Base-by-base conservation (phyloP, 2,888 invertebrate genomes). In the Zaprionus obscuricornis region DNA sequence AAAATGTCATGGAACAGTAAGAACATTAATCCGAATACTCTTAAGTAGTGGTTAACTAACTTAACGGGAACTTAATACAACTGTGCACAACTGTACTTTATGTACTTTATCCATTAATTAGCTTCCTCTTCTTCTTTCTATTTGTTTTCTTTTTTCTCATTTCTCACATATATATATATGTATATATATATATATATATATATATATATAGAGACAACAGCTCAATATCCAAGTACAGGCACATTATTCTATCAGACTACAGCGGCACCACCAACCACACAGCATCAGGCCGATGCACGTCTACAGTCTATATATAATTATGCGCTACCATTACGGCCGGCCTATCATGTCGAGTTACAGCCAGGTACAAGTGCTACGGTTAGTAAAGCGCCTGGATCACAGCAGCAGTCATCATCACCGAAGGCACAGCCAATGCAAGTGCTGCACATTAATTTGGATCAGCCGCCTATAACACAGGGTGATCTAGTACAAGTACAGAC, bases 1-100 rank as follows among this genome's bases (percentile, higher is more conserved):
- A 94, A 95, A 88, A 95, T 96, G 87, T 93, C 96, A 77, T 96
- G 96, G 95, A 95, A 95, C 92, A 95, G 96, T 95, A 92, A 95
- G 94, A 70, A 63, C 42, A 56, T 59, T 49, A 47, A 46, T 66
- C 55, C n/a, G n/a, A 47, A 42, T 58, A 27, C 7, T 31, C 58
- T 11, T 36, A 65, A 60, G 47, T 56, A 65, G 68, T 60, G 55
- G n/a, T n/a, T n/a, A n/a, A n/a, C n/a, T n/a, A n/a, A n/a, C n/a
- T n/a, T n/a, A n/a, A n/a, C n/a, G n/a, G n/a, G n/a, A 52, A 49
- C 36, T 17, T 14, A 66, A 34, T 36, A 26, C 16, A 18, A 14
- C 14, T 17, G 34, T 27, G 34, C 13, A 17, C 45, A 16, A 26
- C 14, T 45, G 16, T 57, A 8, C 42, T 43, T 24, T 17, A 10